Base-by-base conservation (phyloP, 2,113 vertebrate species). In the Epinephelus lanceolatus region DNA sequence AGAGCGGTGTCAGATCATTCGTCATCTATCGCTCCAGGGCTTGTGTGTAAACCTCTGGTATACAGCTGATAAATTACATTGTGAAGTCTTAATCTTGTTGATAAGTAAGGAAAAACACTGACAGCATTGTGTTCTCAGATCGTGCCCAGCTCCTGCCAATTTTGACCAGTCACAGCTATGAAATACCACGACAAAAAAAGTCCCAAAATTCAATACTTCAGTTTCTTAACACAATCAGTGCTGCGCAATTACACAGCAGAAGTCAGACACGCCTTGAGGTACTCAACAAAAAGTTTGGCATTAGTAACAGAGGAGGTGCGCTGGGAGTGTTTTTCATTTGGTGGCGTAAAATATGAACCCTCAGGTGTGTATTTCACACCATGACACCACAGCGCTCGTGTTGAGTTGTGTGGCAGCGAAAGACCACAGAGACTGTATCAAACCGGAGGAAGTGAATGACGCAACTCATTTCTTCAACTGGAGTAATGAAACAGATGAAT, bases 61-160 rank as follows among this genome's bases (percentile, higher is more conserved):
- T 18, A 37, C 60, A 71, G 76, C 66, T 86, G 62, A 88, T 68
- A 6, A 63, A 89, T 90, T 19, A 82, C 83, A 27, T 45, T 23
- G 19, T 51, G 19, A 68, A 21, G 56, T 59, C 70, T 67, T 14
- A 63, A 52, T 79, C 27, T 45, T 45, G 76, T 68, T 76, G n/a
- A 42, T 61, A 61, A 40, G 17, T 15, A 23, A 83, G 40, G 11
- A 49, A 73, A 57, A 80, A 73, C n/a, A 37, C 56, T 56, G 63
- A 56, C 56, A 76, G 53, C 7, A 57, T 25, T n/a, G 23, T 65
- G 60, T 52, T 62, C 56, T 56, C 47, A 33, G 45, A 59, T 87
- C 59, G 57, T 76, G 33, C 25, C 68, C 56, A 66, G 60, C 56
- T 78, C 13, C 40, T 57, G 23, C 71, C 37, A 56, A 30, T 42